A percentile compares a stretch with the other conserved stretches of the same genome.
Conservation (phyloP, 30 jellyfish, hydroid and myxozoan species). For the Sanderia malayensis region DNA sequence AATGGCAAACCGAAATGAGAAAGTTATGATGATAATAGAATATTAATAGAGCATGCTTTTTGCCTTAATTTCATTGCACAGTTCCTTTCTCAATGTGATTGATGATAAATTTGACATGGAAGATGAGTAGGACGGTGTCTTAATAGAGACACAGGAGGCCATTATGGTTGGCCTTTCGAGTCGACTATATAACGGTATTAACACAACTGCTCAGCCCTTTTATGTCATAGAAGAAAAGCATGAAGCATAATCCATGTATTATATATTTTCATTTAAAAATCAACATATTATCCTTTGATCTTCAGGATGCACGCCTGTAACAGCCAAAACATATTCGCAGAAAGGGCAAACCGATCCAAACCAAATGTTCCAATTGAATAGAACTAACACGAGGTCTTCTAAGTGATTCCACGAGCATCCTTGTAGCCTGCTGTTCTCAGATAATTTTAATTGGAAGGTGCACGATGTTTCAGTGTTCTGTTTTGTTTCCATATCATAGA, state of each 20-base stretch:
- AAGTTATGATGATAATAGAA: neutral
- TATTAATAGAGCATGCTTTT: neutral
- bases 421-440: slow-evolving; percentile 36
- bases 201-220: too few relatives aligned
- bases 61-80: neutral
- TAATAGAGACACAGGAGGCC: slow-evolving; percentile 57
- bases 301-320: slow-evolving; percentile 47
- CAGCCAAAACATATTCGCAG: slow-evolving; percentile 51
- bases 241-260: neutral
- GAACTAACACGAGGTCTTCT: slow-evolving; percentile 59
- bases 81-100: too few relatives aligned
- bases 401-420: slow-evolving; percentile 45
- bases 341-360: slow-evolving; percentile 38
- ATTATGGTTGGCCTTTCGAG: slow-evolving; percentile 54
- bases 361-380: slow-evolving; percentile 54
- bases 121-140: slow-evolving; percentile 32
- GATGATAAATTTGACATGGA: too few relatives aligned
- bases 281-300: slow-evolving; percentile 36
- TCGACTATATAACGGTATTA: too few relatives aligned
- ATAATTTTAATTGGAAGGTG: slow-evolving; percentile 40
- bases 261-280: slow-evolving; percentile 22
- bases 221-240: too few relatives aligned
- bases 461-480: slow-evolving; percentile 39
- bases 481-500: slow-evolving; percentile 52
- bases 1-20: too few relatives aligned